Percentiles rank a stretch among this genome's conserved stretches.
phyloP scores from a whole-genome alignment of 2,888 invertebrate genomes.

The Drosophila phalerata region DNA sequence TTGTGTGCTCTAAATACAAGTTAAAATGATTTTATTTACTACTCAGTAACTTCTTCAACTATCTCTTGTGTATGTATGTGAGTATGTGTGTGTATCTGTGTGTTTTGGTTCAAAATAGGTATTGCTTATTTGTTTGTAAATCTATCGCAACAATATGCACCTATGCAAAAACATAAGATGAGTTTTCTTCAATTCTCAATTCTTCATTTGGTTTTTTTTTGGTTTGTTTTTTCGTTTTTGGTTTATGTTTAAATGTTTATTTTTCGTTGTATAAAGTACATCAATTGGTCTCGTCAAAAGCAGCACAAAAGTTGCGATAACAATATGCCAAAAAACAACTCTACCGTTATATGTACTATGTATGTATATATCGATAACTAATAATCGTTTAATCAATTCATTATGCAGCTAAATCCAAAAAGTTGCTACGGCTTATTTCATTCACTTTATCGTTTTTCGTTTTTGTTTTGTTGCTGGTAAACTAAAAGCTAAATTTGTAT shows the following conservation, averaged over 20 bases:
- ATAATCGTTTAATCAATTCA: constrained; percentile 72
- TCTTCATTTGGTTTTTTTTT: constrained; percentile 28
- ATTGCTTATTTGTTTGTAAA: constrained; percentile 56
- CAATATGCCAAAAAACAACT: constrained; percentile 75
- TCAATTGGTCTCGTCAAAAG: constrained; percentile 81
- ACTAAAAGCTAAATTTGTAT: constrained; percentile 60
- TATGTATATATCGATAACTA: constrained; percentile 71
- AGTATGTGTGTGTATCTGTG: constrained; percentile 43
- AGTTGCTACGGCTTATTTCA: constrained; percentile 69
- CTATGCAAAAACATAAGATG: constrained; percentile 80
- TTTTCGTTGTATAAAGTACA: constrained; percentile 81
- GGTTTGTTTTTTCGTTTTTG: not conserved
- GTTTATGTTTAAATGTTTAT: constrained; percentile 26
- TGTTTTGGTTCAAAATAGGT: constrained; percentile 60
- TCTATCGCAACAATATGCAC: constrained; percentile 73
- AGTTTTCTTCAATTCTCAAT: constrained; percentile 45
- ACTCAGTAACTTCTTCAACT: constrained; percentile 66
- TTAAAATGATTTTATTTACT: constrained; percentile 73
- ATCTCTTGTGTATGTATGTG: constrained; percentile 36
- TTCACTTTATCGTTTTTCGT: constrained; percentile 12
- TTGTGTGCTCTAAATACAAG: constrained; percentile 75
- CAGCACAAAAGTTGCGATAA: constrained; percentile 81
- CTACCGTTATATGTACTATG: constrained; percentile 58
- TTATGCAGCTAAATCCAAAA: constrained; percentile 78
- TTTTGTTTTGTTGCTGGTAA: constrained; percentile 39